phyloP scores from a whole-genome alignment of 2,797 vertebrate species.

The Urosaurus nigricauda region DNA sequence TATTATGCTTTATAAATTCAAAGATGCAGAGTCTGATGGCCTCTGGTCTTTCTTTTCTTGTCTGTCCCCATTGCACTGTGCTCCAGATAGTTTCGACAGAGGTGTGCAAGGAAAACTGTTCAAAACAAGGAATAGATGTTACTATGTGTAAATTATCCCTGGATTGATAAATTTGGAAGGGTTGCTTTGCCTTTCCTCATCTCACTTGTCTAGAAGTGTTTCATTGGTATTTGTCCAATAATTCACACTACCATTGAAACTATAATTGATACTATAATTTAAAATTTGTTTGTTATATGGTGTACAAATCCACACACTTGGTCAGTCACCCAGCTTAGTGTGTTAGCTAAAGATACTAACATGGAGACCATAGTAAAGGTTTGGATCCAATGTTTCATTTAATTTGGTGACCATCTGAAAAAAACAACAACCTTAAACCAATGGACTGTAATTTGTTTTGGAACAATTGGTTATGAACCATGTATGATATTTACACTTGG shows the following conservation, averaged over 20 bases:
- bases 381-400: too few relatives aligned
- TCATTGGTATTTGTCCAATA: constrained; percentile 47
- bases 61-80: constrained; percentile 29
- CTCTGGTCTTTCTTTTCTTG: constrained; percentile 61
- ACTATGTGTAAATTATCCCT: constrained; percentile 44
- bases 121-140: constrained; percentile 64
- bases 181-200: background rate
- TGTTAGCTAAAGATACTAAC: too few relatives aligned
- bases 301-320: too few relatives aligned
- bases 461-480: too few relatives aligned
- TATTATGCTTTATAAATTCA: constrained; percentile 52
- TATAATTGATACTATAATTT: constrained; percentile 25
- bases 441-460: too few relatives aligned
- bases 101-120: constrained; percentile 63
- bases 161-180: background rate
- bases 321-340: too few relatives aligned
- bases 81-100: constrained; percentile 66
- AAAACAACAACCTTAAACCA: too few relatives aligned
- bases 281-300: background rate
- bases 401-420: too few relatives aligned
- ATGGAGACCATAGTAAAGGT: too few relatives aligned
- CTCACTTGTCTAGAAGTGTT: constrained; percentile 35
- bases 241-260: background rate
- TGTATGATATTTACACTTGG: too few relatives aligned
- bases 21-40: constrained; percentile 52